Evolutionary conservation across 2,113 vertebrate species (phyloP).

Genomic region (Cynoglossus semilaevis): DNA sequence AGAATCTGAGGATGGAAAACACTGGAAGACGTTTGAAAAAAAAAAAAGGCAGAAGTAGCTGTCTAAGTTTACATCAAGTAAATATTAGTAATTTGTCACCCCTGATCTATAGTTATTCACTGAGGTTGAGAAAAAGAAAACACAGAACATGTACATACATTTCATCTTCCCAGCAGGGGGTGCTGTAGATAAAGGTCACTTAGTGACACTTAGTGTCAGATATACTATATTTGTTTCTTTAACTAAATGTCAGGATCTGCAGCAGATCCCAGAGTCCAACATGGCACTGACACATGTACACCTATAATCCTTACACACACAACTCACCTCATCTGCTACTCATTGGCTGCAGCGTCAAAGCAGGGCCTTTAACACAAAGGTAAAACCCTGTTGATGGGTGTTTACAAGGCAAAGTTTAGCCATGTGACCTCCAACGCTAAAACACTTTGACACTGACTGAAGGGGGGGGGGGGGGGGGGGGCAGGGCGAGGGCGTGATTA

Average conservation of each 20-base stretch:
- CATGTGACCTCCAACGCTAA: slow-evolving; percentile 53
- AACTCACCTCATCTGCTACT: slow-evolving; percentile 67
- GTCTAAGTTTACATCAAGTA: too few relatives aligned
- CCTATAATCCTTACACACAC: slow-evolving; percentile 44
- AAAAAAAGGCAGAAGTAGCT: too few relatives aligned
- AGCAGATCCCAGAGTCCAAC: slow-evolving; percentile 46
- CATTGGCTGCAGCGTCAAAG: slow-evolving; percentile 51
- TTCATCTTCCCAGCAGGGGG: too few relatives aligned
- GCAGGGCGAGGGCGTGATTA: slow-evolving; percentile 27
- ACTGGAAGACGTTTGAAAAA: too few relatives aligned
- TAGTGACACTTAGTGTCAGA: too few relatives aligned
- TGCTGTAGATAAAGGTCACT: too few relatives aligned
- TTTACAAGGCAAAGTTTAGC: slow-evolving; percentile 63
- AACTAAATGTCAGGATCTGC: slow-evolving; percentile 42
- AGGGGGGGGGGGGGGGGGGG: slow-evolving; percentile 33
- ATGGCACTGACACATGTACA: slow-evolving; percentile 47
- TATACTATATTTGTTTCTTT: too few relatives aligned
- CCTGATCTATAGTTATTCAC: too few relatives aligned
- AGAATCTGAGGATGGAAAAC: too few relatives aligned
- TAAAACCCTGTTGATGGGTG: slow-evolving; percentile 45
- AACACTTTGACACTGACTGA: slow-evolving; percentile 38
- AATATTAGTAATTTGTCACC: too few relatives aligned
- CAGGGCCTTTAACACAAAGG: slow-evolving; percentile 58
- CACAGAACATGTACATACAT: too few relatives aligned
- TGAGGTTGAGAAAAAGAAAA: too few relatives aligned